Evolutionary conservation across 2,888 invertebrate genomes (phyloP).

Genomic region (Trissolcus japonicus): DNA sequence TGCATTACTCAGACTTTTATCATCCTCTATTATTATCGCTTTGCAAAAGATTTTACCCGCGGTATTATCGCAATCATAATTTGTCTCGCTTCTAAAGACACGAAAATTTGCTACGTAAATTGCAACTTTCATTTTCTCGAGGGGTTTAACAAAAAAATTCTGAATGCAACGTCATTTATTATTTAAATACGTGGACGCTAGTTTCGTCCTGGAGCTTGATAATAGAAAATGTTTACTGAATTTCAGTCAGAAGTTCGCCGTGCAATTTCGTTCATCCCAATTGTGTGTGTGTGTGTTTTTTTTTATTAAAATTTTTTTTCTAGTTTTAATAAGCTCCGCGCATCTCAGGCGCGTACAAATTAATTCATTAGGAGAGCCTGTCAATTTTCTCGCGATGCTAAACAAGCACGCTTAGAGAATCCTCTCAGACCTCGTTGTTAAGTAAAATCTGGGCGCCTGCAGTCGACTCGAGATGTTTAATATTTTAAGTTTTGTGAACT

Average conservation of each 20-base stretch:
- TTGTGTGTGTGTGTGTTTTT: too few species aligned
- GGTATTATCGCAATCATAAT: conserved; percentile 48
- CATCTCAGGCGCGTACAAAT: background rate
- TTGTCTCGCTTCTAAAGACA: conserved; percentile 44
- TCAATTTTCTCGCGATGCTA: conserved; percentile 9
- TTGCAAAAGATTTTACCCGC: conserved; percentile 44
- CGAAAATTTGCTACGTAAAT: conserved; percentile 47
- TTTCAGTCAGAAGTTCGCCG: too few species aligned
- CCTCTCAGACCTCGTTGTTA: conserved; percentile 3
- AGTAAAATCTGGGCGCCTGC: conserved; percentile 13
- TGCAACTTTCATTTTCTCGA: conserved; percentile 13
- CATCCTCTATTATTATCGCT: conserved; percentile 47
- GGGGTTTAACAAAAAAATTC: background rate
- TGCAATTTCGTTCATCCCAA: too few species aligned
- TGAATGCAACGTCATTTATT: conserved; percentile 39
- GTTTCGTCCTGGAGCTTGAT: too few species aligned
- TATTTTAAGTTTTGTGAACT: conserved; percentile 10
- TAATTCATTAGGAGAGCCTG: conserved; percentile 4
- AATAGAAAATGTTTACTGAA: too few species aligned
- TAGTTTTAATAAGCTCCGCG: too few species aligned
- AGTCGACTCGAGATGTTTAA: conserved; percentile 1
- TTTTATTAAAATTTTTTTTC: too few species aligned
- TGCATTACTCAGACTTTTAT: conserved; percentile 44
- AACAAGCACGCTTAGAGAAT: background rate
- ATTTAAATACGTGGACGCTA: conserved; percentile 23